Conservation (phyloP, 2,888 invertebrate genomes). For the Malthinus flaveolus region DNA sequence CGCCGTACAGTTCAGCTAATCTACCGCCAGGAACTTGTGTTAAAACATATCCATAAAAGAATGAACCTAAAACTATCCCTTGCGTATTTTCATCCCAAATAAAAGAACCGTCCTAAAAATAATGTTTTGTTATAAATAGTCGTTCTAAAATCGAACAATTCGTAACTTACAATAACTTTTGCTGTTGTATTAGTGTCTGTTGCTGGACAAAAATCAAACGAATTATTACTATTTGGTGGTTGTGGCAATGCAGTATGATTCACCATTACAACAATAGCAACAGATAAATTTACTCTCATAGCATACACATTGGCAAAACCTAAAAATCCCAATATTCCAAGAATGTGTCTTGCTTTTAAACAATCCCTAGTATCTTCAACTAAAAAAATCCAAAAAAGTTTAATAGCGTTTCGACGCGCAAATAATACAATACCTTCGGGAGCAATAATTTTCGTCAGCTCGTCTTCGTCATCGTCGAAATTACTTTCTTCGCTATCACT, state of each 20-base stretch:
- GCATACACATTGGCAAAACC: constrained; percentile 90
- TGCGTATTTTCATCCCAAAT: constrained; percentile 79
- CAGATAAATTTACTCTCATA: constrained; percentile 88
- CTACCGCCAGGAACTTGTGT: constrained; percentile 83
- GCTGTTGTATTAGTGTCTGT: constrained; percentile 54
- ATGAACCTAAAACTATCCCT: constrained; percentile 79
- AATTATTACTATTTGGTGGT: constrained; percentile 59
- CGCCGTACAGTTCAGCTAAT: constrained; percentile 84
- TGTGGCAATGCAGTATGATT: constrained; percentile 68
- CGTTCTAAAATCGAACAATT: constrained; percentile 3
- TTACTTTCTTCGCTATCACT: constrained; percentile 39
- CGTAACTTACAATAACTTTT: constrained; percentile 39
- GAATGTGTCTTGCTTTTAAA: constrained; percentile 73
- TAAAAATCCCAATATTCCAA: constrained; percentile 83
- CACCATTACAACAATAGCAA: constrained; percentile 95
- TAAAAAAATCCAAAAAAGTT: constrained; percentile 40
- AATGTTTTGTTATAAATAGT: too few relatives aligned
- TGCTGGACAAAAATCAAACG: constrained; percentile 65
- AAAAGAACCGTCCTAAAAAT: constrained; percentile 69
- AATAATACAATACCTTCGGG: constrained; percentile 47
- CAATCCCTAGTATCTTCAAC: constrained; percentile 68
- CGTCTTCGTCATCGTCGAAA: constrained; percentile 51
- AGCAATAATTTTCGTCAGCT: constrained; percentile 50
- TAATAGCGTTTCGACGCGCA: background rate
- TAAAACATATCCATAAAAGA: constrained; percentile 82